Evolutionary conservation across 2,797 vertebrate genomes (phyloP), one percentile per base, ranked within the genome.

Genomic region (Cryptoprocta ferox): DNA sequence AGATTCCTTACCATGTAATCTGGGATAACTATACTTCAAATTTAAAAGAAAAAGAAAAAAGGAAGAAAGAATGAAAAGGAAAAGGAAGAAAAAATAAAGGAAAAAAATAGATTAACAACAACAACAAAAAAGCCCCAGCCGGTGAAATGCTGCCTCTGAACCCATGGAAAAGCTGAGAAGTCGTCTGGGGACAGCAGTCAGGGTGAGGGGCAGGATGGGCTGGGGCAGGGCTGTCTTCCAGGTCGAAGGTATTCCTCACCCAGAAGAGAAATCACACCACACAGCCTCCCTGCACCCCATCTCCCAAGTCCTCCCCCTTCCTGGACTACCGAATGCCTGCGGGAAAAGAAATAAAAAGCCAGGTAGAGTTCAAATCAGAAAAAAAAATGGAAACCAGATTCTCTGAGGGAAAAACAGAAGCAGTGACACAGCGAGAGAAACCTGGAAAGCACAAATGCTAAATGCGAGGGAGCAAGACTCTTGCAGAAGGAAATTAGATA

Each of bases 381-480:
- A 48, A 79, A 71, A 78, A 82, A 82, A 80, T 37, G 68, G 78
- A 76, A 92, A 88, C 83, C 84, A 94, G 80, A 82, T 83, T 93
- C 93, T 97, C 95, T 45, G 68, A 86, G 91, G 96, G 63, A 78
- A 95, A 97, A 97, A 91, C 68, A 89, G 73, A 83, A 78, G 97
- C 91, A 82, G 78, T 26, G 5, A 68, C 79, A 85, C 28, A 16
- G 85, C 45, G 1, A 71, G 71, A 94, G 90, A 95, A 92, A 96
- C 94, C 96, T 93, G 83, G 83, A 95, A 92, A 95, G 96, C 95
- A 97, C 94, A 95, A 92, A 96, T 87, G 82, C 91, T 95, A 85
- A 97, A 87, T 91, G 82, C 48, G 0, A 79, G 85, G 35, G 83
- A 95, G 73, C 13, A 3, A 73, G 91, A 73, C 53, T 95, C 76